Base-by-base conservation (phyloP, 2,797 vertebrate genomes). In the Pantherophis vulpinus region DNA sequence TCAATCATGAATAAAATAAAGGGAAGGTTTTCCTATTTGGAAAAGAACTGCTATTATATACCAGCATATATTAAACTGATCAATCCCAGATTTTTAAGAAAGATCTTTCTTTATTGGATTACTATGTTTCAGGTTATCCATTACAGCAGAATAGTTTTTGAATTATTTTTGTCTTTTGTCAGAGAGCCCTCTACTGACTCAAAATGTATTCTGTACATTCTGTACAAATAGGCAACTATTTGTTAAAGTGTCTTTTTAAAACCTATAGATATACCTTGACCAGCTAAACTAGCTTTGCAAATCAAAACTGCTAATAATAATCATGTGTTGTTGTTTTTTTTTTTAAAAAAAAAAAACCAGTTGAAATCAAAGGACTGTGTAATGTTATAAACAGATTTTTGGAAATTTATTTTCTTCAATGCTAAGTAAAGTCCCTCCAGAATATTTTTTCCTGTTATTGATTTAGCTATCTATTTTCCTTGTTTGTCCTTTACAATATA, bases 141-240 rank as follows among this genome's bases (percentile, higher is more conserved):
- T 37, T 47, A 5, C 1, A 47, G 74, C 20, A 83, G 42, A 9
- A 12, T 27, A 94, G 93, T 90, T n/a, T 56, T 42, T 83, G 91
- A 87, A 42, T 92, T 47, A 0, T 56, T 23, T 0, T 94, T 94
- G 83, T 90, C 95, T 89, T 97, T 97, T 97, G 97, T 97, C 55
- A 95, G 95, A 96, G 97, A 96, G 97, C 96, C 97, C 97, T 97
- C 97, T 97, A 93, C 97, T 97, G 96, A 94, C 95, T 87, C 95
- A 27, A 97, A 96, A 91, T 86, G 8, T 93, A 88, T 89, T 83
- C 9, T 92, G n/a, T 70, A 37, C n/a, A n/a, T n/a, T n/a, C n/a
- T n/a, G n/a, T n/a, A n/a, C n/a, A n/a, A n/a, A 88, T n/a, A 91
- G 86, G 29, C 5, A 56, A 20, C 2, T 9, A 58, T 0, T 83